A percentile compares a stretch with the other conserved stretches of the same genome.
Evolutionary conservation across 2,113 vertebrate species (phyloP).

Genomic region (Camelus bactrianus): DNA sequence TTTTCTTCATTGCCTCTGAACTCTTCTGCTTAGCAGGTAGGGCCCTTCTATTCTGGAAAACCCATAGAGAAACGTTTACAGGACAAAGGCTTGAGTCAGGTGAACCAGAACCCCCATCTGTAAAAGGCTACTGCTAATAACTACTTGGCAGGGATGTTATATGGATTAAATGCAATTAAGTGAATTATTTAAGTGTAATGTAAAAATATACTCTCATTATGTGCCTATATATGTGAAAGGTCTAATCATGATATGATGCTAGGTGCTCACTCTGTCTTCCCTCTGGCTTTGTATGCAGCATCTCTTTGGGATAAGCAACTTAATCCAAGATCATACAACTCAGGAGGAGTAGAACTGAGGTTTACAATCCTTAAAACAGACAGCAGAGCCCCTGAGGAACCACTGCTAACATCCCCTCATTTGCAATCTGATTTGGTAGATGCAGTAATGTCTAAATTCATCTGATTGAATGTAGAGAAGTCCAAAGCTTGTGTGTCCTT

Average conservation of each 20-base stretch:
- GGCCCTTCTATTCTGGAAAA: conserved; percentile 37
- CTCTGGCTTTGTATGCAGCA: neutral
- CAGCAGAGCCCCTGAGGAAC: neutral
- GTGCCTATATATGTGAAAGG: neutral
- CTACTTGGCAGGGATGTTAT: neutral
- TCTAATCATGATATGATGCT: neutral
- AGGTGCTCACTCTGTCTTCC: neutral
- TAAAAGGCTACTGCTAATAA: conserved; percentile 38
- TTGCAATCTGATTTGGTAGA: neutral
- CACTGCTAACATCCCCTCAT: neutral
- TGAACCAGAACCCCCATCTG: neutral
- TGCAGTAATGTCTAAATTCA: neutral
- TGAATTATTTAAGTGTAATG: neutral
- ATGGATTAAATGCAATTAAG: conserved; percentile 54
- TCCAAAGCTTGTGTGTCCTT: neutral
- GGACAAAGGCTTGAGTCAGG: neutral
- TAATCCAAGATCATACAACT: neutral
- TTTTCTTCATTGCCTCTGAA: neutral
- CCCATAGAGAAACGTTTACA: neutral
- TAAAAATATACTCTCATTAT: conserved; percentile 32
- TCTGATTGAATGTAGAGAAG: neutral
- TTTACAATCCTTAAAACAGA: neutral
- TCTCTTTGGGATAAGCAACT: neutral
- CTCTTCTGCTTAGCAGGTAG: neutral
- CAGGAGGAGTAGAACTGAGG: neutral